Evolutionary conservation across 2,888 invertebrate species (phyloP).

Genomic region (Tridacna gigas): DNA sequence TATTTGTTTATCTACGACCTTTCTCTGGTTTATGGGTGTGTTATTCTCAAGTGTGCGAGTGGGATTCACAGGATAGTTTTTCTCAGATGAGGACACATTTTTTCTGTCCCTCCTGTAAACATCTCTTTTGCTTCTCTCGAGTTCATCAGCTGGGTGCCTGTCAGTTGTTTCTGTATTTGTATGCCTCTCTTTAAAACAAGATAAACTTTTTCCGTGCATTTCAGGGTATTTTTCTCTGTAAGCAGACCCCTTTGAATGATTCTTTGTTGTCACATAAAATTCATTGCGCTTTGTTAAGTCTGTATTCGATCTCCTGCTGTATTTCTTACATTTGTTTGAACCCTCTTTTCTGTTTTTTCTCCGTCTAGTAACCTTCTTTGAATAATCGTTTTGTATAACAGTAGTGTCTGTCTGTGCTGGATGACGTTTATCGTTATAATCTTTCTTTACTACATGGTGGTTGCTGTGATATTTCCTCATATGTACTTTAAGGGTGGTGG

Average conservation of each 20-base stretch:
- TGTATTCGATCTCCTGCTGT: not conserved
- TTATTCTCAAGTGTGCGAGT: not conserved
- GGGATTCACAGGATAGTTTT: not conserved
- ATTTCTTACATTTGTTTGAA: not conserved
- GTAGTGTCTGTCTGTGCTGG: not conserved
- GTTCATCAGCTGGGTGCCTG: not conserved
- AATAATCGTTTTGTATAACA: not conserved
- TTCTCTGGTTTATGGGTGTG: not conserved
- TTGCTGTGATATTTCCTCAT: conserved; percentile 11
- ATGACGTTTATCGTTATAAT: not conserved
- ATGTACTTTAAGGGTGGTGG: conserved; percentile 2
- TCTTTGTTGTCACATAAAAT: not conserved
- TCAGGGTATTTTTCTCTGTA: not conserved
- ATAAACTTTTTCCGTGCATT: too few species aligned
- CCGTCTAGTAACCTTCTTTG: not conserved
- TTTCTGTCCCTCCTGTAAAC: not conserved
- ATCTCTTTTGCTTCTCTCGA: not conserved
- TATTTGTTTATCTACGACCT: not conserved
- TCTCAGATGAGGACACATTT: not conserved
- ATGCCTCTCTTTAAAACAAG: not conserved
- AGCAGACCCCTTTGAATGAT: not conserved
- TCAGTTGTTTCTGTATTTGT: not conserved
- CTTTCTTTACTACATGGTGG: not conserved
- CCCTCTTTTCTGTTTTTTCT: not conserved
- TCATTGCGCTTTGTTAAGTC: not conserved